Evolutionary conservation across 2,888 invertebrate genomes (phyloP), one percentile per base, ranked within the genome.

Genomic region (Allophyes oxyacanthae): DNA sequence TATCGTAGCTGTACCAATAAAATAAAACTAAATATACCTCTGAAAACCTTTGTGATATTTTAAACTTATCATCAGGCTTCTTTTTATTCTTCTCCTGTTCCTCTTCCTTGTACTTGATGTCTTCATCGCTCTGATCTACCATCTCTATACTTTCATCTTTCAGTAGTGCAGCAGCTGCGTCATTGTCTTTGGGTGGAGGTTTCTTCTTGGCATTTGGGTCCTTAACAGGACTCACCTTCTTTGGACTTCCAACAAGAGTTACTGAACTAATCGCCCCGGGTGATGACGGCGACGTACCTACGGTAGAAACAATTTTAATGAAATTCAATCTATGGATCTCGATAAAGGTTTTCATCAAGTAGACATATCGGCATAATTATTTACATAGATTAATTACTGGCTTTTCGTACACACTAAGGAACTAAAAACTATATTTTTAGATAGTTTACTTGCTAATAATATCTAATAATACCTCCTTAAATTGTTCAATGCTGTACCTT

Each of bases 191-290:
- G 0, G 79, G 79, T 1, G 86, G 84, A 6, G 90, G 84, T 45
- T 86, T 86, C 10, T 70, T 78, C 14, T 85, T 86, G 0, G 56
- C n/a, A 36, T 77, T 64, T 0, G 73, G 60, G 2, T 86, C 83
- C 8, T 89, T 51, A 9, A 59, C 89, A 28, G 91, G 90, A 60
- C 90, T 92, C 1, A 75, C 73, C 55, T 91, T 91, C 51, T 90
- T 92, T 0, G 91, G 90, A 64, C 95, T 96, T 0, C 96, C 96
- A 0, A 97, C 95, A 42, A 97, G 82, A 0, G 97, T 97, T 0
- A 96, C 95, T 8, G 96, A 96, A 78, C 97, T 97, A 11, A 96
- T 87, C 54, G 96, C 97, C 38, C 97, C 96, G 0, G 97, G 97
- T 0, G 97, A 97, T 9, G 94, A 96, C 20, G 96, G 96, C 0